Evolutionary conservation across 2,888 invertebrate genomes (phyloP).

Genomic region (Pollenia angustigena): DNA sequence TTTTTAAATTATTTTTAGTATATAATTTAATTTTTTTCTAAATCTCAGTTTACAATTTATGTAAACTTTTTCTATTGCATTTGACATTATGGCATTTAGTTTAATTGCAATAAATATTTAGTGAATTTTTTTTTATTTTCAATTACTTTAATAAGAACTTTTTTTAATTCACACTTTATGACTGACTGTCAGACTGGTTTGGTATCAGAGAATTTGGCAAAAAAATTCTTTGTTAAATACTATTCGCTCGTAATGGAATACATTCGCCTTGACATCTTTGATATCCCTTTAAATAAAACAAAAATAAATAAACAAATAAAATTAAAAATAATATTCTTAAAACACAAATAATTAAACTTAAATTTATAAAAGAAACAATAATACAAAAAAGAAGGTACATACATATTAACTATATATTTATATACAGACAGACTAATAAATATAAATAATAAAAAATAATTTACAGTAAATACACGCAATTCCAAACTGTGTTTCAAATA

Average conservation of each 20-base stretch:
- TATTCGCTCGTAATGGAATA: conserved; percentile 87
- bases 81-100: background rate
- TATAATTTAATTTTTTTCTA: background rate
- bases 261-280: conserved; percentile 86
- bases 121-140: conserved; percentile 14
- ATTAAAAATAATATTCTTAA: conserved; percentile 57
- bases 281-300: conserved; percentile 83
- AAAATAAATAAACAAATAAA: conserved; percentile 74
- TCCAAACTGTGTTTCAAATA: background rate
- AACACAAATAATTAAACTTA: conserved; percentile 75
- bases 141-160: background rate
- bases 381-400: background rate
- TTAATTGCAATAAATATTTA: background rate
- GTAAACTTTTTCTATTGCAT: conserved; percentile 9
- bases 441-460: conserved; percentile 39
- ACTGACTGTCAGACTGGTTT: conserved; percentile 1
- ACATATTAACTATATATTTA: conserved; percentile 41
- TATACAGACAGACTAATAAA: conserved; percentile 13
- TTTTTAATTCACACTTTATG: conserved; percentile 18
- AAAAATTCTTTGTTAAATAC: conserved; percentile 83
- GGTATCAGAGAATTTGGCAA: conserved; percentile 29
- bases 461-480: conserved; percentile 54
- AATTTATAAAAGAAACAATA: conserved; percentile 68
- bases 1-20: background rate
- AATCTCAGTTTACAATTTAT: background rate